Evolutionary conservation across 2,113 vertebrate species (phyloP).

Genomic region (Dipodomys ordii): DNA sequence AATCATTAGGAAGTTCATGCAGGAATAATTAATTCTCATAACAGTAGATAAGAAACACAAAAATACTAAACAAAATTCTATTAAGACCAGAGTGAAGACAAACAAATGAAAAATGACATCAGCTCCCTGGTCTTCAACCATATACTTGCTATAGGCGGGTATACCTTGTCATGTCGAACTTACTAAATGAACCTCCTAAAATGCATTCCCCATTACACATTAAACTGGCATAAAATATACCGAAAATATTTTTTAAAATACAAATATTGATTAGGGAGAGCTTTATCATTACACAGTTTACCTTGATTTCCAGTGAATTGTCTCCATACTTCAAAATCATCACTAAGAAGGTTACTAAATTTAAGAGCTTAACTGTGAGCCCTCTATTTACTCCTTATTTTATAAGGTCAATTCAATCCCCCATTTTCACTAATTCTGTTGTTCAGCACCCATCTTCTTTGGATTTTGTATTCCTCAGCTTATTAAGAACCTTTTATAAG

Average conservation of each 20-base stretch:
- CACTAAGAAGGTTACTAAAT: not conserved
- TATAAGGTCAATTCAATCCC: too few species aligned
- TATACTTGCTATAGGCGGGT: not conserved
- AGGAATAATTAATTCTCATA: not conserved
- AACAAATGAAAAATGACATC: not conserved
- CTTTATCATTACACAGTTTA: not conserved
- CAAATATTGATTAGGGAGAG: not conserved
- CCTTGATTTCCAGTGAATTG: not conserved
- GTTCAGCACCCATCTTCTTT: too few species aligned
- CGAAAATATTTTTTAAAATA: not conserved
- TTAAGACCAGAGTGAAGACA: not conserved
- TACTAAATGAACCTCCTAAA: constrained; percentile 16
- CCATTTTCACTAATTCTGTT: too few species aligned
- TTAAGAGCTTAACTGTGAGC: too few species aligned
- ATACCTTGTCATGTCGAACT: not conserved
- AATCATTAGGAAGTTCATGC: not conserved
- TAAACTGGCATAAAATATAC: not conserved
- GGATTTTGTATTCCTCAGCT: too few species aligned
- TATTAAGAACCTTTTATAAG: too few species aligned
- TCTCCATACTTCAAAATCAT: not conserved
- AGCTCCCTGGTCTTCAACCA: not conserved
- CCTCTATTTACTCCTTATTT: too few species aligned
- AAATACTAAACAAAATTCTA: not conserved
- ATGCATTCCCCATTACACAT: not conserved
- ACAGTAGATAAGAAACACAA: not conserved